phyloP scores from a whole-genome alignment of 2,888 invertebrate genomes.

The Priocnemis perturbator region DNA sequence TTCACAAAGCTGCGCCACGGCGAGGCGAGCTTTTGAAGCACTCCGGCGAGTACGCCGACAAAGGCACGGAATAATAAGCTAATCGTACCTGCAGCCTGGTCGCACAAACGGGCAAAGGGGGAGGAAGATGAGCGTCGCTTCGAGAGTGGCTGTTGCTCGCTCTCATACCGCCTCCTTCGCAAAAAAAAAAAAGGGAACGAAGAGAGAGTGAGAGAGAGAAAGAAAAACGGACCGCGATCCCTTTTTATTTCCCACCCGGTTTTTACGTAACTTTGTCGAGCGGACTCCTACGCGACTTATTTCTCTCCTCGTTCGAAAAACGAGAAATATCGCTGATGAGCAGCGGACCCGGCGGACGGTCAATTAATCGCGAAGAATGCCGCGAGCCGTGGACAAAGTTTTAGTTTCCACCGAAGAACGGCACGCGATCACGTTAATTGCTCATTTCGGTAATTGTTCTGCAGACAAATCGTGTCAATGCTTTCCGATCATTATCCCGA shows the following conservation, averaged over 20 bases:
- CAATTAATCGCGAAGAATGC: conserved; percentile 17
- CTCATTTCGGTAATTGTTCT: too few species aligned
- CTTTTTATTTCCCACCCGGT: not conserved
- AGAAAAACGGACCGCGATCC: not conserved
- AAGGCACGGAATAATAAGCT: conserved; percentile 67
- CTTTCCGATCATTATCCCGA: too few species aligned
- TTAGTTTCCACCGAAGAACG: too few species aligned
- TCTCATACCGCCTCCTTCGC: not conserved
- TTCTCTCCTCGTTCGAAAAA: too few species aligned
- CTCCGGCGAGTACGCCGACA: conserved; percentile 50
- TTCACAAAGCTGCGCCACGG: conserved; percentile 11
- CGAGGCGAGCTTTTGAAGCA: conserved; percentile 13
- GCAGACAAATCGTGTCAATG: too few species aligned
- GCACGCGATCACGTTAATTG: too few species aligned
- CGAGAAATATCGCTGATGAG: too few species aligned
- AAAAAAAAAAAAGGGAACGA: too few species aligned
- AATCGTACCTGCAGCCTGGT: conserved; percentile 51
- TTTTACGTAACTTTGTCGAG: conserved; percentile 3
- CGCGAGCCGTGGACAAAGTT: too few species aligned
- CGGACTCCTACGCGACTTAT: too few species aligned
- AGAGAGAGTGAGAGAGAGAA: not conserved
- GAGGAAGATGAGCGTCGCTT: not conserved
- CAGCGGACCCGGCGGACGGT: too few species aligned
- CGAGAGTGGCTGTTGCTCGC: conserved; percentile 4
- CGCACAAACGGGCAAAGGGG: conserved; percentile 21